Evolutionary conservation across 2,797 vertebrate species (phyloP), one percentile per base, ranked within the genome.

Genomic region (Diplodus sargus): DNA sequence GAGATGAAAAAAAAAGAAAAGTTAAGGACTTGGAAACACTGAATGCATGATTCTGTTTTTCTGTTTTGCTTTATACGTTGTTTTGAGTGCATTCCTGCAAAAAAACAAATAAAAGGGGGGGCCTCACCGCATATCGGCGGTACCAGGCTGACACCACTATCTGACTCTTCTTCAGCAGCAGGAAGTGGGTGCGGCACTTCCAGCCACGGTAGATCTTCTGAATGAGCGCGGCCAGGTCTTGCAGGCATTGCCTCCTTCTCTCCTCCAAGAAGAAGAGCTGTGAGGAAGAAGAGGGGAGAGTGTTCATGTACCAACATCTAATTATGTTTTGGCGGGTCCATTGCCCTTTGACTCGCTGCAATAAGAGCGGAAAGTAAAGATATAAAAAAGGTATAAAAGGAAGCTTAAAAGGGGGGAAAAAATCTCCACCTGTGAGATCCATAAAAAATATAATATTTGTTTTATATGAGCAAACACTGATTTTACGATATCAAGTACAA

Each of bases 131-230:
- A 0, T 96, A 98, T 95, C 97, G 94, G 76, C 97, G 96, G 89
- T 94, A 98, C 97, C 97, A 99, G 20, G 98, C 96, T 0, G 97
- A 93, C 43, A 99, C 95, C 88, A 98, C 96, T 18, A 98, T 91
- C 89, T 99, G 97, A 90, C 97, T 98, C 81, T 93, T 95, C 13
- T 97, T 99, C 95, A 99, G 95, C 47, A 99, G 92, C 87, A 98
- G 90, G 90, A 99, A 99, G 62, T 88, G 95, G 5, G 91, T 96
- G 71, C 97, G 97, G 74, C 96, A 96, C 86, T 97, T 98, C 98
- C 98, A 99, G 0, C 98, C 98, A 4, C 97, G 95, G 86, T 98
- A 99, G 92, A 99, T 98, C 94, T 99, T 99, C 91, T 94, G 97
- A 87, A 99, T 99, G 45, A 99, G 96, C 0, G 97, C 95, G 74